Evolutionary conservation across 2,888 invertebrate genomes (phyloP).

Genomic region (Caenorhabditis sulstoni): DNA sequence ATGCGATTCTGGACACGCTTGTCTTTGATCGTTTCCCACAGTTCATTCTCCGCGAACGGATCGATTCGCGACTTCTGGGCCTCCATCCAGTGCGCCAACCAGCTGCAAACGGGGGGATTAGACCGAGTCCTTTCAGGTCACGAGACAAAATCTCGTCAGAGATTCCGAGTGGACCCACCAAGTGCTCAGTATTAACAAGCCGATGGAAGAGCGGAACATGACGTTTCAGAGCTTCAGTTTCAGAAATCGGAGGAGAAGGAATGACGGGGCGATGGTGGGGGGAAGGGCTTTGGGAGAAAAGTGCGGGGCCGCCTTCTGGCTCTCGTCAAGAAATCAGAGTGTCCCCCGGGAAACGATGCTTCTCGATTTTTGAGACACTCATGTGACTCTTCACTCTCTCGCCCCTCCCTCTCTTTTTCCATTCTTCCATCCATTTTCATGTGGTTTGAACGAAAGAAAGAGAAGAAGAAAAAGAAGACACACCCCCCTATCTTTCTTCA

Average conservation of each 20-base stretch:
- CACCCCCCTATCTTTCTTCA: neutral
- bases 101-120: slow-evolving; percentile 33
- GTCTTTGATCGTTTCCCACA: slow-evolving; percentile 61
- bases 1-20: slow-evolving; percentile 30
- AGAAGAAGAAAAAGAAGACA: slow-evolving; percentile 9
- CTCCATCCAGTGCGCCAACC: slow-evolving; percentile 56
- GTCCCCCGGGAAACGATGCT: slow-evolving; percentile 36
- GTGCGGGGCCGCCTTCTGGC: slow-evolving; percentile 22
- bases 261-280: neutral
- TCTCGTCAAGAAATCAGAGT: neutral
- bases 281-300: neutral
- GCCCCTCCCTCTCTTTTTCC: slow-evolving; percentile 5
- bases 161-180: slow-evolving; percentile 10
- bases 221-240: neutral
- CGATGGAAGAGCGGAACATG: slow-evolving; percentile 35
- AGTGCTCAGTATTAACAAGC: slow-evolving; percentile 11
- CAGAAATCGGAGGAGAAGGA: neutral
- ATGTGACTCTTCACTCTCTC: slow-evolving; percentile 43
- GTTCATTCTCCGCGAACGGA: slow-evolving; percentile 62
- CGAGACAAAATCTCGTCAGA: neutral
- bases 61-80: slow-evolving; percentile 59
- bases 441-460: slow-evolving; percentile 34
- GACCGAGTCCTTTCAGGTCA: neutral
- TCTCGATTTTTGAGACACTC: slow-evolving; percentile 51
- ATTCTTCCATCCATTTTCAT: slow-evolving; percentile 11